Percentiles rank a stretch among this genome's conserved stretches.
Evolutionary conservation across 2,797 vertebrate species (phyloP).

Genomic region (Staurois parvus): DNA sequence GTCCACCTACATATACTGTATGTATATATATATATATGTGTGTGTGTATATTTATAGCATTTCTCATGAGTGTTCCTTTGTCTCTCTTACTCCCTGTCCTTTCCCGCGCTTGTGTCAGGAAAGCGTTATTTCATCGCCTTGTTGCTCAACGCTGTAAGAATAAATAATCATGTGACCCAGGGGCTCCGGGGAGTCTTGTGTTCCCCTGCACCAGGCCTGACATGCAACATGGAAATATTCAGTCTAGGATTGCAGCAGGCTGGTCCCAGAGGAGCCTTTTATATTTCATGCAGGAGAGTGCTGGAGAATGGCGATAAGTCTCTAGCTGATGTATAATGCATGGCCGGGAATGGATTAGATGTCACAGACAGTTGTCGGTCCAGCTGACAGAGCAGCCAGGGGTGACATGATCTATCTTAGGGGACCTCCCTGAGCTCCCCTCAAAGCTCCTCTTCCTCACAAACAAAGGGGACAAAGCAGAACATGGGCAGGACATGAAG

Average conservation of each 20-base stretch:
- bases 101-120: neutral
- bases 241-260: constrained; percentile 7
- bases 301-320: constrained; percentile 37
- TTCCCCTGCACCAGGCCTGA: constrained; percentile 20
- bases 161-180: neutral
- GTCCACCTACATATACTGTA: too few species aligned
- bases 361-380: constrained; percentile 12
- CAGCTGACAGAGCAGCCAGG: neutral
- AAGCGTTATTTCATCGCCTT: neutral
- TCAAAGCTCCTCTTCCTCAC: neutral
- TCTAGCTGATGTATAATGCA: constrained; percentile 54
- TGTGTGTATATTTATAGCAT: too few species aligned
- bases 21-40: too few species aligned
- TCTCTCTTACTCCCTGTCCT: too few species aligned
- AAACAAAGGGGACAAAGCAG: constrained; percentile 11
- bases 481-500: neutral
- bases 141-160: neutral
- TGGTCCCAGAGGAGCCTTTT: constrained; percentile 9
- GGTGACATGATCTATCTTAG: neutral
- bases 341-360: constrained; percentile 17
- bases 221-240: constrained; percentile 49
- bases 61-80: too few species aligned
- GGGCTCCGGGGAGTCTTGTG: neutral
- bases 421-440: constrained; percentile 23
- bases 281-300: constrained; percentile 37